Conservation (phyloP, 2,797 vertebrate species). For the Gymnothorax reevesii region DNA sequence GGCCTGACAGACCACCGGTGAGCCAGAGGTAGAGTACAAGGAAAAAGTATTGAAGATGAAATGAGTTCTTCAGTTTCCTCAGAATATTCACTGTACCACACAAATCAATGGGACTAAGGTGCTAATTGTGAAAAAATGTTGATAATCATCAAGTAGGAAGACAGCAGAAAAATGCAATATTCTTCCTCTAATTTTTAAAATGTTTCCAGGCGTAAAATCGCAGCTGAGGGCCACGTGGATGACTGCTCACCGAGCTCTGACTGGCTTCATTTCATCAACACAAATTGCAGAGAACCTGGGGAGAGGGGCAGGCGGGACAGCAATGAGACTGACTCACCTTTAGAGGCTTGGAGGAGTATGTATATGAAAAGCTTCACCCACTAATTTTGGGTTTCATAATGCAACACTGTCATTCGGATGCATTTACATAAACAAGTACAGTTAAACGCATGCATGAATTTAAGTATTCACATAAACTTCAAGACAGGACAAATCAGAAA, state of each 20-base stretch:
- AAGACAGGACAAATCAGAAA: no score
- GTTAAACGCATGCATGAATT: not conserved
- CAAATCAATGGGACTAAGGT: conserved; percentile 50
- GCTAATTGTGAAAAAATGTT: conserved; percentile 45
- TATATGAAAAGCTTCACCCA: not conserved
- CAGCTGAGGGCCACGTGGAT: conserved; percentile 64
- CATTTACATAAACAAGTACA: not conserved
- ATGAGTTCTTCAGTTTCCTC: conserved; percentile 10
- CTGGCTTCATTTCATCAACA: not conserved
- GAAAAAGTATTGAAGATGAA: no score
- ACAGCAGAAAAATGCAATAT: conserved; percentile 49
- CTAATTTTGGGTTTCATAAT: not conserved
- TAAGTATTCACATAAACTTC: no score
- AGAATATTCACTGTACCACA: conserved; percentile 48
- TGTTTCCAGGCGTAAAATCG: conserved; percentile 52
- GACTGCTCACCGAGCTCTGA: conserved; percentile 58
- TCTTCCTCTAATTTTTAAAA: conserved; percentile 59
- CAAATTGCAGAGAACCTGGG: not conserved
- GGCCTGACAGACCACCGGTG: no score
- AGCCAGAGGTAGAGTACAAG: no score
- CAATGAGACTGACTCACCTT: not conserved
- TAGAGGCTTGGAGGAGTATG: not conserved
- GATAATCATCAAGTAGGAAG: conserved; percentile 68
- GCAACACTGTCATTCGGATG: not conserved
- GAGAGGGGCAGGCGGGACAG: not conserved